Evolutionary conservation across 2,888 invertebrate species (phyloP), one percentile per base, ranked within the genome.

Genomic region (Anoplius nigerrimus): DNA sequence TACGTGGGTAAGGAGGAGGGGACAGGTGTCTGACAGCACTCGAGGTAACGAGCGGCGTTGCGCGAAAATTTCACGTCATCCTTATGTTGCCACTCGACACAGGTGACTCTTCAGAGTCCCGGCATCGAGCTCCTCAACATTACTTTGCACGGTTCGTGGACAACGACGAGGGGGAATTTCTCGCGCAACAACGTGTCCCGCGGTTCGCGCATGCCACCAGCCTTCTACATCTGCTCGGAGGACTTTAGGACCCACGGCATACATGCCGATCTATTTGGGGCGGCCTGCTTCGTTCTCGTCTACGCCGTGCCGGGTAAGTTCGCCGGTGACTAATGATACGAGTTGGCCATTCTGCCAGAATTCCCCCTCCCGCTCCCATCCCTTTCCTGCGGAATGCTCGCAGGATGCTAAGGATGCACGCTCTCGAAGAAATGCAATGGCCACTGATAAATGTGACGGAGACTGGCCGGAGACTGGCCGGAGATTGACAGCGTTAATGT

Each of bases 231-330:
- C 80, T 95, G 94, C 82, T 90, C 91, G 0, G 94, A 94, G 83
- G 91, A 92, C 72, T 93, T 93, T 92, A 90, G 90, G 0, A 87
- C 90, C 65, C 89, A 89, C 0, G 90, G 91, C 2, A 90, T 92
- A 54, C 89, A 90, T 52, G 90, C 92, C 70, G 90, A 92, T 71
- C 87, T 92, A 0, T 93, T 93, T 76, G 95, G 95, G 11, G 90
- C 92, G 0, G 91, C 93, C 81, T 93, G 93, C 82, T 95, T 95
- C 82, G 89, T 93, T 1, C 90, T 94, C n/a, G 94, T 95, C 45
- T 95, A 95, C 82, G 93, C 94, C 0, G 90, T 95, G 15, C 95
- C 95, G 2, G 95, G 95, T 93, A 78, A 90, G 90, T 34, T 13
- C 34, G 34, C 34, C n/a, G 11, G 34, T 34, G 34, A 34, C 34